These are phyloP conservation scores for Elgonia sp. DNA, from an alignment of 2,888 invertebrate genomes.

Conservation along the genomic window DNA sequence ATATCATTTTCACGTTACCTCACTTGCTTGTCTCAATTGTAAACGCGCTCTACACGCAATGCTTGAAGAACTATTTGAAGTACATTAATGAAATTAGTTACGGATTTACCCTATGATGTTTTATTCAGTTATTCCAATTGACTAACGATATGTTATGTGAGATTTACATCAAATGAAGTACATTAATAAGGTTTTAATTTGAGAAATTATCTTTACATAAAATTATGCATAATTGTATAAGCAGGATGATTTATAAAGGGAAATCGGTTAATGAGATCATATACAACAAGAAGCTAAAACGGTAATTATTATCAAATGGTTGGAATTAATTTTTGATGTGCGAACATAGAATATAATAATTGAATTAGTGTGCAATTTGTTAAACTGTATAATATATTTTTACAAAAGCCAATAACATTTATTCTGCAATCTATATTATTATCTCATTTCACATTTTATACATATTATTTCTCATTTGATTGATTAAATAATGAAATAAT, in stretches of 20 bases:
- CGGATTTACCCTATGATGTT: not conserved
- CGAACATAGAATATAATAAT: constrained; percentile 29
- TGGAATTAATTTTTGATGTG: constrained; percentile 15
- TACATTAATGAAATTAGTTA: constrained; percentile 30
- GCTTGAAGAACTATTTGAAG: not conserved
- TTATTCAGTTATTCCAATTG: constrained; percentile 3
- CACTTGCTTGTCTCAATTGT: constrained; percentile 2
- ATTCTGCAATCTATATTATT: constrained; percentile 16
- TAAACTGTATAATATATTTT: constrained; percentile 18
- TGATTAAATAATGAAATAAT: constrained; percentile 32
- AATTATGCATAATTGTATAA: too few relatives aligned
- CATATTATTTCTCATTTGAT: not conserved
- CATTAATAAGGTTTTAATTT: too few relatives aligned
- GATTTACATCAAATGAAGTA: not conserved
- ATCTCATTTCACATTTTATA: constrained; percentile 16
- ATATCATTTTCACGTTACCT: constrained; percentile 1
- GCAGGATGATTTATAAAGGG: too few relatives aligned
- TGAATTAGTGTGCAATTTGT: constrained; percentile 37
- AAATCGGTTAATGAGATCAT: too few relatives aligned
- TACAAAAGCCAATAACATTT: constrained; percentile 5
- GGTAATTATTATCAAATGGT: constrained; percentile 24
- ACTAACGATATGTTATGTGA: not conserved
- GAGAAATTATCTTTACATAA: too few relatives aligned
- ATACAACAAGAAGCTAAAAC: not conserved
- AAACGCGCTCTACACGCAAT: constrained; percentile 6